Conservation (phyloP, 2,113 vertebrate species). For the Cebus imitator region DNA sequence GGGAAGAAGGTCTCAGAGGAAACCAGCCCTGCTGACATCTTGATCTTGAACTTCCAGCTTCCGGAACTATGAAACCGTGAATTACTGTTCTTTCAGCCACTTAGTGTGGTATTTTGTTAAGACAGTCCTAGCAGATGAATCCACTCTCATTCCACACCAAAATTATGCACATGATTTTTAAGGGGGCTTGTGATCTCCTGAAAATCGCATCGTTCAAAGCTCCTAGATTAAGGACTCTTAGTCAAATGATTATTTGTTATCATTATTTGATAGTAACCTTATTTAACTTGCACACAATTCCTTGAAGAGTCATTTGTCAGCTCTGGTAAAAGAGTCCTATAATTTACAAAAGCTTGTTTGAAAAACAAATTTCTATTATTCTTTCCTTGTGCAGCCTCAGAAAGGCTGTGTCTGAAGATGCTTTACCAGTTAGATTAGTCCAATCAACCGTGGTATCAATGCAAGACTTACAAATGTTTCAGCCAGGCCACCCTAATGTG, state of each 20-base stretch:
- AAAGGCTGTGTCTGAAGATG: neutral
- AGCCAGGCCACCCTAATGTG: neutral
- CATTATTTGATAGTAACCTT: neutral
- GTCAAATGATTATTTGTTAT: neutral
- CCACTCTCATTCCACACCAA: neutral
- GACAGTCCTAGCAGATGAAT: neutral
- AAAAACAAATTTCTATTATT: neutral
- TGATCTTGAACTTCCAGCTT: neutral
- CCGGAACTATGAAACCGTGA: no score
- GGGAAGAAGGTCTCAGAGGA: neutral
- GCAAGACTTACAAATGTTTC: neutral
- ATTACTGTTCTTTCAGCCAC: neutral
- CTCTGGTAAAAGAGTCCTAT: neutral
- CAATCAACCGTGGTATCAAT: neutral
- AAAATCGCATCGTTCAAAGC: neutral
- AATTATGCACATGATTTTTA: neutral
- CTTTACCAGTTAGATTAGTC: neutral
- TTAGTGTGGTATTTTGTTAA: neutral
- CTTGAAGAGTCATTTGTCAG: neutral
- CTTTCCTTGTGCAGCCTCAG: neutral
- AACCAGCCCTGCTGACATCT: neutral
- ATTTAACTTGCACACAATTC: neutral
- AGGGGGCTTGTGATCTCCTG: neutral
- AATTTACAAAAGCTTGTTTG: neutral
- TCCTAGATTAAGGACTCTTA: neutral